Evolutionary conservation across 2,888 invertebrate species (phyloP).

Genomic region (Tholera decimalis): DNA sequence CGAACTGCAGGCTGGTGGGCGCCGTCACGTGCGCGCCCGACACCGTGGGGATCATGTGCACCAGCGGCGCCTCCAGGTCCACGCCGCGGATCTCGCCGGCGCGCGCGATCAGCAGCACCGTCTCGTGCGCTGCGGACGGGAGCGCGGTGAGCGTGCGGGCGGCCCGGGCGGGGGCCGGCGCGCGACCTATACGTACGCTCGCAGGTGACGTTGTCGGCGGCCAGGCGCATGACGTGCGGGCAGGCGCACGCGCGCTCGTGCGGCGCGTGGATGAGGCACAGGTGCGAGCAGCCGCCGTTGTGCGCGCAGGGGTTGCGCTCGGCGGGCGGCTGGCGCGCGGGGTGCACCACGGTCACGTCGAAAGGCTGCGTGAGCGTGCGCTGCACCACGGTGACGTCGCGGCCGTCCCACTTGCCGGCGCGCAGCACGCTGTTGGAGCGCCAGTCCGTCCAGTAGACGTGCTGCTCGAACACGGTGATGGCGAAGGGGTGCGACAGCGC

Average conservation of each 20-base stretch:
- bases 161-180: conserved; percentile 88
- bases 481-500: conserved; percentile 97
- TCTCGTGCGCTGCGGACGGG: conserved; percentile 94
- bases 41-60: conserved; percentile 96
- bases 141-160: conserved; percentile 89
- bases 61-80: conserved; percentile 94
- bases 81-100: conserved; percentile 96
- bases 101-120: conserved; percentile 95
- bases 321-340: conserved; percentile 82
- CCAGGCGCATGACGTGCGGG: conserved; percentile 96
- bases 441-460: conserved; percentile 99
- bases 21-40: conserved; percentile 93
- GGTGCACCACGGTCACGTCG: conserved; percentile 94
- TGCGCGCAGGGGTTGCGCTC: conserved; percentile 94
- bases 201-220: conserved; percentile 89
- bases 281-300: conserved; percentile 95
- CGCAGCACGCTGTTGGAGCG: conserved; percentile 96
- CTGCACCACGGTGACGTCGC: conserved; percentile 95
- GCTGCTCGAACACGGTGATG: conserved; percentile 95
- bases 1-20: conserved; percentile 94
- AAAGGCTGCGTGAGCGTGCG: conserved; percentile 97
- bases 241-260: conserved; percentile 94
- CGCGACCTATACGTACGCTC: conserved; percentile 78
- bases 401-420: conserved; percentile 96
- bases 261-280: conserved; percentile 94